Conservation (phyloP, 2,113 vertebrate species). For the Daubentonia madagascariensis region DNA sequence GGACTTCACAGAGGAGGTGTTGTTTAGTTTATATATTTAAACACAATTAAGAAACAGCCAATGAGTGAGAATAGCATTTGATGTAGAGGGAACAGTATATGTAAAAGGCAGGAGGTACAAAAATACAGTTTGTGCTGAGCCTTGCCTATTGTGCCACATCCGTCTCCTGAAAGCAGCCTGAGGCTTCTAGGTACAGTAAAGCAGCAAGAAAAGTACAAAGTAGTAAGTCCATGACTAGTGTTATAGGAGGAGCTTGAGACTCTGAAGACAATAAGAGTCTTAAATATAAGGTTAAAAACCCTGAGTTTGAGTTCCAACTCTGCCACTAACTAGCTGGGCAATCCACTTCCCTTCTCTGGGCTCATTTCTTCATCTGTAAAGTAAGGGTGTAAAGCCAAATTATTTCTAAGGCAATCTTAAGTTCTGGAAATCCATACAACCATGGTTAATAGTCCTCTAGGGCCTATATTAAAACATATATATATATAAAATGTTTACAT, state of each 20-base stretch:
- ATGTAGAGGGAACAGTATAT: not conserved
- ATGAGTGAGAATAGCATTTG: not conserved
- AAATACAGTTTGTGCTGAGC: not conserved
- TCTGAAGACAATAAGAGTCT: not conserved
- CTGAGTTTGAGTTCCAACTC: not conserved
- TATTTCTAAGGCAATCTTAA: not conserved
- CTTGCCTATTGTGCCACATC: not conserved
- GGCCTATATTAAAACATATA: not conserved
- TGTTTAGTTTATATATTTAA: not conserved
- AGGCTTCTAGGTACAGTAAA: not conserved
- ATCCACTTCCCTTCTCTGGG: not conserved
- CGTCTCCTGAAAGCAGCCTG: not conserved
- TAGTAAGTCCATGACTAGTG: not conserved
- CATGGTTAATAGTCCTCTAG: not conserved
- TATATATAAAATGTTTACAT: not conserved
- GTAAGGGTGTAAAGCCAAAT: not conserved
- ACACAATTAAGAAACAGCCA: not conserved
- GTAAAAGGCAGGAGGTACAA: not conserved
- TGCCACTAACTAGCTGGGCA: not conserved
- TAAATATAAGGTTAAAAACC: not conserved
- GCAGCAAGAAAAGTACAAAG: not conserved
- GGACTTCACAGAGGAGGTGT: not conserved
- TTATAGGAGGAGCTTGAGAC: not conserved
- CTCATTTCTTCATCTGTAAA: not conserved
- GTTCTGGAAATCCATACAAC: not conserved